Evolutionary conservation across 2,797 vertebrate genomes (phyloP).

Genomic region (Argyrosomus regius): DNA sequence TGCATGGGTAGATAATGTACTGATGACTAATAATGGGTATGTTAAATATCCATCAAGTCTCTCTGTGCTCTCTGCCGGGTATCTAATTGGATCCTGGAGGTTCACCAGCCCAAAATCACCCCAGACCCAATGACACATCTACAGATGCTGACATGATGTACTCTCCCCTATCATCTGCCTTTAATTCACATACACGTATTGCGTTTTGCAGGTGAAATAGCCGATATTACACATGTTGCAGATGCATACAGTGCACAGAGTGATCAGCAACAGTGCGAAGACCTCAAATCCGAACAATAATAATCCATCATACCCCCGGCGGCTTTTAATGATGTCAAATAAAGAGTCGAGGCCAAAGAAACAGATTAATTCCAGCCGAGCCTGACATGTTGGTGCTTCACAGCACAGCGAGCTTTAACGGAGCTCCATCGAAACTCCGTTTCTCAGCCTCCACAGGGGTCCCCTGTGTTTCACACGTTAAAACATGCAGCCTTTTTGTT

Average conservation of each 20-base stretch:
- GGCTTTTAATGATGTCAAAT: not conserved
- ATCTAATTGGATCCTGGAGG: not conserved
- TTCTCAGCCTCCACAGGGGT: not conserved
- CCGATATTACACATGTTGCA: conserved; percentile 13
- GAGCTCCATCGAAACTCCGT: not conserved
- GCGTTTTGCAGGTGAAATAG: not conserved
- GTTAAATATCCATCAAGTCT: not conserved
- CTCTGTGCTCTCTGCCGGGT: not conserved
- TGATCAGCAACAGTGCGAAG: not conserved
- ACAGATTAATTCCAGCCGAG: not conserved
- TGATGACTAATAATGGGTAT: not conserved
- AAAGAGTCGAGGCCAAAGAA: not conserved
- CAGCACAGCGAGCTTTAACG: not conserved
- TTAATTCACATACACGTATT: not conserved
- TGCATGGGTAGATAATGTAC: not conserved
- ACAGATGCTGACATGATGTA: not conserved
- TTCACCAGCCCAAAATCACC: not conserved
- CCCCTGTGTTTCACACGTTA: not conserved
- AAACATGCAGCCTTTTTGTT: not conserved
- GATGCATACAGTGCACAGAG: not conserved
- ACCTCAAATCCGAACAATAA: not conserved
- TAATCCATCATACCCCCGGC: not conserved
- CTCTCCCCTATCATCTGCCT: not conserved
- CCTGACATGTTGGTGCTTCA: not conserved
- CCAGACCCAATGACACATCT: not conserved